Base-by-base conservation (phyloP, 2,797 vertebrate species). In the Spinus olivaceus region DNA sequence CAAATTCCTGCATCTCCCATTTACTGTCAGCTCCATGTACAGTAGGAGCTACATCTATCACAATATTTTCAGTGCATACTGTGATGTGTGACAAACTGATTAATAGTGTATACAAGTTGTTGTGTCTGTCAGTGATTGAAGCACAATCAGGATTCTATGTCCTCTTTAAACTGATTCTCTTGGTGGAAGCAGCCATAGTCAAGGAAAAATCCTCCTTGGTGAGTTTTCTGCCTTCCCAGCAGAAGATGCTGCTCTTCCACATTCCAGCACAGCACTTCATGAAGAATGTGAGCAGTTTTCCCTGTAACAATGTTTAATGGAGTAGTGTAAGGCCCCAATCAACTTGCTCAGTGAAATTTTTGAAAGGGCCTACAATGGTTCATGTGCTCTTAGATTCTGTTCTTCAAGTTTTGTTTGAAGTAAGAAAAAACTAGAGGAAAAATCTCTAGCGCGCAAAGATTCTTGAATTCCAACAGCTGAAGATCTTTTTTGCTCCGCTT, bases 101-200 rank as follows among this genome's bases (percentile, higher is more conserved):
- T 95, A 93, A 94, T 92, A 82, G 53, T 80, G 79, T 83, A 71
- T 87, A 89, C 64, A 77, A 85, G 86, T 71, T 92, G 78, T 93
- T 96, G 86, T 21, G 73, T 82, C 64, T 94, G 88, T 71, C 78
- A 88, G 15, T 81, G 78, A 66, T 18, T 65, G 67, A 84, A 80
- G 60, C n/a, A 46, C 53, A 85, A 93, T 80, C 74, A 84, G 21
- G 41, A 24, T 60, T 84, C 71, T 57, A 32, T 6, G 53, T 37
- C 27, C 50, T 67, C 78, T 82, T 88, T 77, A 85, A 47, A 67
- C 18, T 85, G 60, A 85, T 70, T 74, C 27, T 60, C 67, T 77
- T 71, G 35, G 56, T 64, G 35, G 33, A 88, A 90, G 21, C 44
- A 79, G 20, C 20, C 71, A 25, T 6, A 59, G 37, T 16, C 53